A percentile compares a stretch with the other conserved stretches of the same genome.
Evolutionary conservation across 1,140 invertebrate species (phyloP).

Genomic region (Artemia franciscana): DNA sequence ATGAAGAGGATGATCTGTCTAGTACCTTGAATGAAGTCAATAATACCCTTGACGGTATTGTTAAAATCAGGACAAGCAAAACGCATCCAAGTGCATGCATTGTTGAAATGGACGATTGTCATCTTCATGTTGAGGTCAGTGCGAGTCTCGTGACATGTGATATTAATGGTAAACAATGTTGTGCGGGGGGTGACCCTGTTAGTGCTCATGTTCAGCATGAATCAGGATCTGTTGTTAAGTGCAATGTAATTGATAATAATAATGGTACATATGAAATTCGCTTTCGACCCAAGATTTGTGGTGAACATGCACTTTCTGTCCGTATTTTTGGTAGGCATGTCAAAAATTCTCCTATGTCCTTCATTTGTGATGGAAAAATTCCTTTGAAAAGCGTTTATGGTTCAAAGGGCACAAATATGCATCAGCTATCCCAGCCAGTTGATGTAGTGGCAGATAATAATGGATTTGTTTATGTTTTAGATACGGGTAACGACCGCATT

Average conservation of each 20-base stretch:
- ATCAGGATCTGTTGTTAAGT: constrained; percentile 12
- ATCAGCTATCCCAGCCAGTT: constrained; percentile 26
- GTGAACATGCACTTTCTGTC: constrained; percentile 23
- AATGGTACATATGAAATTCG: constrained; percentile 26
- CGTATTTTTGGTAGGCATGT: constrained; percentile 30
- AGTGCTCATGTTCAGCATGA: constrained; percentile 20
- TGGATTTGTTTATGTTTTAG: constrained; percentile 23
- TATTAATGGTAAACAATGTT: constrained; percentile 26
- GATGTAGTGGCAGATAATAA: constrained; percentile 18
- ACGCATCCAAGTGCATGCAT: constrained; percentile 28
- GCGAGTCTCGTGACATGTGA: constrained; percentile 25
- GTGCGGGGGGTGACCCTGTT: constrained; percentile 27
- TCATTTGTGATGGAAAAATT: constrained; percentile 11
- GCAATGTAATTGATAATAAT: constrained; percentile 21
- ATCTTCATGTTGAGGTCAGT: constrained; percentile 22
- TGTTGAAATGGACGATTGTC: constrained; percentile 15
- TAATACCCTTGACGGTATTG: constrained; percentile 13
- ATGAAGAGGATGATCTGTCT: constrained; percentile 24
- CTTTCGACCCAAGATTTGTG: constrained; percentile 21
- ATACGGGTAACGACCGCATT: constrained; percentile 30
- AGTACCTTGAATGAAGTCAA: constrained; percentile 18
- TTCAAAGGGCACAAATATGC: constrained; percentile 18
- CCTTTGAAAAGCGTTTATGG: constrained; percentile 14
- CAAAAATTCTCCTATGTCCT: constrained; percentile 25
- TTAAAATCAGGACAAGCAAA: constrained; percentile 20